Base-by-base conservation (phyloP, 2,888 invertebrate genomes). In the Caenorhabditis sp. region DNA sequence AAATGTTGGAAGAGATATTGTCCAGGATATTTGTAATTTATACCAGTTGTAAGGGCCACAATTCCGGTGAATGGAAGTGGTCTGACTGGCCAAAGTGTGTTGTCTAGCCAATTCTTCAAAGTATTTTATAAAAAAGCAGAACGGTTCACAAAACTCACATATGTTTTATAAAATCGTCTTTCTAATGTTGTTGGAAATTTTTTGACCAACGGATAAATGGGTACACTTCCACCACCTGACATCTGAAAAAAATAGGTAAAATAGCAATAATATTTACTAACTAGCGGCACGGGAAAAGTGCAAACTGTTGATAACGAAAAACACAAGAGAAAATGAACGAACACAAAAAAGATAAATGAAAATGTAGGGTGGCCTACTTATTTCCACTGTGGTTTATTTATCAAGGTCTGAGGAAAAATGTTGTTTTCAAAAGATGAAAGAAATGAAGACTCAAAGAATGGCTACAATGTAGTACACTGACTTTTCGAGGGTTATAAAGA, bases 81-180 rank as follows among this genome's bases (percentile, higher is more conserved):
- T 3, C 72, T 61, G 17, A 78, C 62, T 0, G 80, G 80, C 80
- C 80, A 80, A 0, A 80, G 65, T n/a, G 67, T 61, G 49, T 80
- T 80, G n/a, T 80, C 80, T 31, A 80, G 12, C 55, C 67, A 65
- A 51, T 80, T 80, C 80, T 80, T 64, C 27, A 31, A 36, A 17
- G 51, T 23, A 1, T 8, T 26, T 57, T 5, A 1, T 8, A 6
- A 31, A 36, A 24, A 1, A 43, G 6, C 31, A 50, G 21, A 24
- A 31, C 12, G 31, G 8, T 58, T 1, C 1, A 54, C 12, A 21
- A 62, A 59, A 73, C 73, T 73, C 53, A 78, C 78, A 58, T 76
- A 76, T n/a, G 68, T 66, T 57, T 67, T 73, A 54, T 78, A 78
- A 19, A 63, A 61, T 21, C 54, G 58, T 31, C 70, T 54, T 19